Evolutionary conservation across 2,888 invertebrate species (phyloP).

Genomic region (Drosophila meridionalis): DNA sequence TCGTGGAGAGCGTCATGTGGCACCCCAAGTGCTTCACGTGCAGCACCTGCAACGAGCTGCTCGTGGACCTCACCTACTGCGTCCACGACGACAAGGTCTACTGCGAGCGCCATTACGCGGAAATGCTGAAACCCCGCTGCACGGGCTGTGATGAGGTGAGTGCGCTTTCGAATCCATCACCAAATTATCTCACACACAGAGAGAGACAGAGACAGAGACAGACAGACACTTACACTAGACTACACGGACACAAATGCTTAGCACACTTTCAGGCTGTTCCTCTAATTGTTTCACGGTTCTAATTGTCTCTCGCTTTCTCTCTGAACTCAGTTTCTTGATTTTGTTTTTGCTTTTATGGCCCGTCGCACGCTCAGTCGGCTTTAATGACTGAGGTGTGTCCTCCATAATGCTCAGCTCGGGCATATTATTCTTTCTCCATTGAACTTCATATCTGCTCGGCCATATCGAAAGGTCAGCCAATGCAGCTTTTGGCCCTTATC

Average conservation of each 20-base stretch:
- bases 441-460: constrained; percentile 68
- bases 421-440: constrained; percentile 39
- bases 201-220: background rate
- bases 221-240: constrained; percentile 4
- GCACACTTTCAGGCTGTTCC: constrained; percentile 56
- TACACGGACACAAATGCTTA: constrained; percentile 27
- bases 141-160: constrained; percentile 99
- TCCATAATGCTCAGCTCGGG: constrained; percentile 11
- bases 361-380: constrained; percentile 65
- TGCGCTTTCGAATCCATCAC: constrained; percentile 28
- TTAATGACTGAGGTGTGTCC: constrained; percentile 69
- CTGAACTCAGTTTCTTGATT: constrained; percentile 2
- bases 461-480: constrained; percentile 41
- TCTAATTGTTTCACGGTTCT: constrained; percentile 32
- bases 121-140: constrained; percentile 97
- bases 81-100: constrained; percentile 94
- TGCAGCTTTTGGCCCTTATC: constrained; percentile 48
- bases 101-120: constrained; percentile 98
- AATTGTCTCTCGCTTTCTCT: constrained; percentile 35
- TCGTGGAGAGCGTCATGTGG: constrained; percentile 91
- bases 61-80: constrained; percentile 98
- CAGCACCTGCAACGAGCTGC: constrained; percentile 93
- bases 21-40: constrained; percentile 98
- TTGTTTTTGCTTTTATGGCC: constrained; percentile 61
- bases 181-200: constrained; percentile 31